Evolutionary conservation across 2,888 invertebrate species (phyloP).

Genomic region (Stictocephala bisonia): DNA sequence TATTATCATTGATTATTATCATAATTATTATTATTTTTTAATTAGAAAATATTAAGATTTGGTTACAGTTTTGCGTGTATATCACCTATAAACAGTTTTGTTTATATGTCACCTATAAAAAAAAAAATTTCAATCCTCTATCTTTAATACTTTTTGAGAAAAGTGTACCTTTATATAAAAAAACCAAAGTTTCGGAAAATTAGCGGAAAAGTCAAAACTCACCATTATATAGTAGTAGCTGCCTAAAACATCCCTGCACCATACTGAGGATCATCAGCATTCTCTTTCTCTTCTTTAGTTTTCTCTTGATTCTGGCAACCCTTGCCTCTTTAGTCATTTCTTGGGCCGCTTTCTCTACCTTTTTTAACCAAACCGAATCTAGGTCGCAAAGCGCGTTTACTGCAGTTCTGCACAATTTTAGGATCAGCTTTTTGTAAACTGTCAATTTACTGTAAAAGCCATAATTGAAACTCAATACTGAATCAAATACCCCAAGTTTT

Average conservation of each 20-base stretch:
- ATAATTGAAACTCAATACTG: conserved; percentile 27
- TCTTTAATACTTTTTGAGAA: conserved; percentile 22
- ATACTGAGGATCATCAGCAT: conserved; percentile 19
- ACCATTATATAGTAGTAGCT: background rate
- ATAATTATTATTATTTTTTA: no score
- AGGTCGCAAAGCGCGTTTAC: background rate
- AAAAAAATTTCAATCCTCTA: conserved; percentile 26
- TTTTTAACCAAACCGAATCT: background rate
- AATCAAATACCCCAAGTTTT: conserved; percentile 18
- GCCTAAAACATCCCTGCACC: conserved; percentile 24
- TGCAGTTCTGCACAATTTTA: conserved; percentile 5
- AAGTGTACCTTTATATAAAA: conserved; percentile 24
- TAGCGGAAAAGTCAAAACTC: background rate
- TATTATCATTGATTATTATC: no score
- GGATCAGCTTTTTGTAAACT: background rate
- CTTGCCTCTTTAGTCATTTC: conserved; percentile 16
- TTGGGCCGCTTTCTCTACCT: conserved; percentile 12
- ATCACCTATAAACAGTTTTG: no score
- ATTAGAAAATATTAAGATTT: no score
- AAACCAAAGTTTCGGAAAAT: conserved; percentile 26
- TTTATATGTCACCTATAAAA: no score
- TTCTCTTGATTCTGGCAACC: conserved; percentile 15
- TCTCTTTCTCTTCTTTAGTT: conserved; percentile 16
- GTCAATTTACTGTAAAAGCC: conserved; percentile 28
- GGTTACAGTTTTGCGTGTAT: no score